phyloP scores from a whole-genome alignment of 2,888 invertebrate species.

The Acrocyrtus sp. region DNA sequence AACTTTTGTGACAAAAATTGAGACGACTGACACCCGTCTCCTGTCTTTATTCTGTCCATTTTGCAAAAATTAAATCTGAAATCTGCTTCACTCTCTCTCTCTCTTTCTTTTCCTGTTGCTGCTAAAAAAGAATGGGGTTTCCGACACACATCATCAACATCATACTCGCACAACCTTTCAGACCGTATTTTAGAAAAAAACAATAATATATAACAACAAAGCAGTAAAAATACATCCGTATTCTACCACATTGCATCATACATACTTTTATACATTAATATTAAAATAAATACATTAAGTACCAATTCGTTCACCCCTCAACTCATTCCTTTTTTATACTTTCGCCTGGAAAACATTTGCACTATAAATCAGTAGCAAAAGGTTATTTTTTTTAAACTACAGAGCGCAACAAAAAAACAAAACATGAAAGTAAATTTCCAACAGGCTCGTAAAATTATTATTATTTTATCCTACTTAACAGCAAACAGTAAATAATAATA shows the following conservation, averaged over 20 bases:
- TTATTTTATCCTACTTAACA: not conserved
- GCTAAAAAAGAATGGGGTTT: constrained; percentile 13
- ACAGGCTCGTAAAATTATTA: not conserved
- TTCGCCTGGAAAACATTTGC: not conserved
- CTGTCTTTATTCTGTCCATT: no score
- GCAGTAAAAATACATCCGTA: not conserved
- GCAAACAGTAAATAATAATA: not conserved
- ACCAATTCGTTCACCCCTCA: constrained; percentile 38
- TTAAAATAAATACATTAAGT: constrained; percentile 8
- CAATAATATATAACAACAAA: constrained; percentile 1
- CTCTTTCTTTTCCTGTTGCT: not conserved
- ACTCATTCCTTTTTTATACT: not conserved
- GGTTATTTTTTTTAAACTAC: no score
- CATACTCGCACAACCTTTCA: constrained; percentile 12
- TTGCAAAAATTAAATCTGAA: not conserved
- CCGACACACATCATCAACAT: constrained; percentile 9
- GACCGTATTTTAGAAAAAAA: constrained; percentile 4
- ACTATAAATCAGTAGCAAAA: not conserved
- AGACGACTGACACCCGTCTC: constrained; percentile 1
- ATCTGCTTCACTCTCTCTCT: not conserved
- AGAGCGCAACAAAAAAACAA: not conserved
- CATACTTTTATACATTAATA: no score
- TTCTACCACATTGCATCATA: no score
- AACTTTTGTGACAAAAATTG: not conserved
- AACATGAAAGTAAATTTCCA: not conserved